These are phyloP conservation scores for Apteryx mantelli DNA, from an alignment of 2,113 vertebrate genomes.

Conservation along the genomic window DNA sequence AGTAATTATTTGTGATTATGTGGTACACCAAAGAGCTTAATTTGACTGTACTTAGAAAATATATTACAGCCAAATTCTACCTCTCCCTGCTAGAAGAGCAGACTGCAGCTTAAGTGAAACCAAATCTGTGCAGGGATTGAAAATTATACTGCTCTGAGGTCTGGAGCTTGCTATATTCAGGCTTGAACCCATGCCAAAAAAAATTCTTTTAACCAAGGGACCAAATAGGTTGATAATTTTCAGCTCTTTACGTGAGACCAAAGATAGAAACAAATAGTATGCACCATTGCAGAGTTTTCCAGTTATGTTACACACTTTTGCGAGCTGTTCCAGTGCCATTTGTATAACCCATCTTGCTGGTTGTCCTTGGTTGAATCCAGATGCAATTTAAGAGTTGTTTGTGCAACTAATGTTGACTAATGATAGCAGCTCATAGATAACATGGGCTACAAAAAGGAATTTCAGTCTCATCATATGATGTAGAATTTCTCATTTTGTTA, in stretches of 20 bases:
- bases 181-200: conserved; percentile 44
- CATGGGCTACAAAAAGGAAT: background rate
- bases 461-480: background rate
- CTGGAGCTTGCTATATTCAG: conserved; percentile 30
- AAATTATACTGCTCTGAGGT: conserved; percentile 35
- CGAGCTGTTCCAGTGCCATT: background rate
- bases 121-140: conserved; percentile 33
- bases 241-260: conserved; percentile 1
- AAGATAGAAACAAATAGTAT: background rate
- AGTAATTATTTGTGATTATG: conserved; percentile 66
- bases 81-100: conserved; percentile 20
- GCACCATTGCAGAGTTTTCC: background rate
- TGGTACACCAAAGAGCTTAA: conserved; percentile 57
- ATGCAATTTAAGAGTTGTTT: background rate
- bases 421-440: background rate
- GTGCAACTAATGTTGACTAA: background rate
- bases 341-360: background rate
- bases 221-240: conserved; percentile 38
- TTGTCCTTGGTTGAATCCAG: background rate
- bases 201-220: conserved; percentile 6
- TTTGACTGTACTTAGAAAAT: conserved; percentile 53
- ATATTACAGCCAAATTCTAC: conserved; percentile 37
- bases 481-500: background rate
- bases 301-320: background rate
- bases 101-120: conserved; percentile 56